Percentiles rank a stretch among this genome's conserved stretches.
phyloP scores from a whole-genome alignment of 37 sponge, comb jelly and placozoan species.

The Cladorhizidae sp. region DNA sequence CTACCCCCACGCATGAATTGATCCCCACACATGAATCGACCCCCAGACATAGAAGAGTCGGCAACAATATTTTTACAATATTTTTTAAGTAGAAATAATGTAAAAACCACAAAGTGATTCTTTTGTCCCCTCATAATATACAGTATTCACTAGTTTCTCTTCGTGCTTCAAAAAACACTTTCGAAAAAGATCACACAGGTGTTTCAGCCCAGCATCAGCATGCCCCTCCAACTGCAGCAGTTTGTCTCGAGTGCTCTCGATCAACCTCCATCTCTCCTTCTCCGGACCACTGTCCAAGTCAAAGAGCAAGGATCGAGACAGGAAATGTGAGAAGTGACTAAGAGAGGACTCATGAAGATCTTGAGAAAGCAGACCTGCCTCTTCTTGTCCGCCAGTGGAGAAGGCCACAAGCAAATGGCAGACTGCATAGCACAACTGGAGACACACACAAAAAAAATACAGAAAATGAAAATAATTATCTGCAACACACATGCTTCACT shows the following conservation, averaged over 20 bases:
- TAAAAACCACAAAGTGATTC: too few relatives aligned
- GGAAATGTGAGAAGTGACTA: not conserved
- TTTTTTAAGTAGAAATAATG: too few relatives aligned
- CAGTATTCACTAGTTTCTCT: too few relatives aligned
- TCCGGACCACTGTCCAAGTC: not conserved
- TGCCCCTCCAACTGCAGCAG: not conserved
- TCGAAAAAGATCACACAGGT: not conserved
- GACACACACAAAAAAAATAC: not conserved
- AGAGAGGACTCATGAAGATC: slow-evolving; percentile 1
- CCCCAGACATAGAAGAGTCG: too few relatives aligned
- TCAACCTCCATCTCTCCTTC: not conserved
- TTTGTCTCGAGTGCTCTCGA: not conserved
- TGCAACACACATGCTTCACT: too few relatives aligned
- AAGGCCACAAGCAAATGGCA: not conserved
- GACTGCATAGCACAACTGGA: not conserved
- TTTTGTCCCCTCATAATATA: too few relatives aligned
- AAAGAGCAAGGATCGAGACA: not conserved
- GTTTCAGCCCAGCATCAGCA: not conserved
- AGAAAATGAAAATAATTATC: not conserved
- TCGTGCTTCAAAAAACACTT: not conserved
- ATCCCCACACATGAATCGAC: too few relatives aligned
- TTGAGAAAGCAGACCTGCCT: not conserved
- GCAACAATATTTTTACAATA: too few relatives aligned
- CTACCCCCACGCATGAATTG: too few relatives aligned
- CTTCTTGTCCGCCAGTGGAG: not conserved